These are phyloP conservation scores for Pyralis farinalis DNA, from an alignment of 2,888 invertebrate genomes.

Conservation along the genomic window DNA sequence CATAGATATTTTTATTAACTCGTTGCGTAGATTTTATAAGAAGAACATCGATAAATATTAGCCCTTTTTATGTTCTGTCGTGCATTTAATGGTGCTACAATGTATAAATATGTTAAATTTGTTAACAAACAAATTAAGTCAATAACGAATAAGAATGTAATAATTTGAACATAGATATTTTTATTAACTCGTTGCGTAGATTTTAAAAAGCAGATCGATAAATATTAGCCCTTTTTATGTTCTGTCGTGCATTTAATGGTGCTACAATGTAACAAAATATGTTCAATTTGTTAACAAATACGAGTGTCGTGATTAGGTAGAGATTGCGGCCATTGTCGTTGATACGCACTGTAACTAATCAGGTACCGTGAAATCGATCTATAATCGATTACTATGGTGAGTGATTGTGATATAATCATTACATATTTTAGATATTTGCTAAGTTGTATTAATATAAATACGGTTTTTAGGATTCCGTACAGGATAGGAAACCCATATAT, in stretches of 20 bases:
- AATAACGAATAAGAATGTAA: too few relatives aligned
- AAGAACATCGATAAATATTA: background rate
- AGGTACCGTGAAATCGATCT: constrained; percentile 12
- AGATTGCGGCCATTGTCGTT: constrained; percentile 8
- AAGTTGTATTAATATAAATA: background rate
- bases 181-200: too few relatives aligned
- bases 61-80: too few relatives aligned
- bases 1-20: too few relatives aligned
- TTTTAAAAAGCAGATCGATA: background rate
- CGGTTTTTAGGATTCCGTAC: background rate
- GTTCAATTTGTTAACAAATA: constrained; percentile 1
- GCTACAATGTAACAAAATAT: constrained; percentile 4
- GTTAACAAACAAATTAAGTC: too few relatives aligned
- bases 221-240: background rate
- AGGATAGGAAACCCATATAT: too few relatives aligned
- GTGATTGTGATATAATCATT: constrained; percentile 3
- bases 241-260: background rate
- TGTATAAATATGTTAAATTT: too few relatives aligned
- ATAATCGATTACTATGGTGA: constrained; percentile 6
- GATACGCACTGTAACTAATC: constrained; percentile 5
- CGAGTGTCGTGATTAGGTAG: constrained; percentile 7
- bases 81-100: too few relatives aligned
- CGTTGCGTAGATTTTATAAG: background rate
- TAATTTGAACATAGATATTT: too few relatives aligned
- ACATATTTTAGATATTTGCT: constrained; percentile 4